Evolutionary conservation across 2,113 vertebrate genomes (phyloP), one percentile per base, ranked within the genome.

Genomic region (Platichthys stellatus): DNA sequence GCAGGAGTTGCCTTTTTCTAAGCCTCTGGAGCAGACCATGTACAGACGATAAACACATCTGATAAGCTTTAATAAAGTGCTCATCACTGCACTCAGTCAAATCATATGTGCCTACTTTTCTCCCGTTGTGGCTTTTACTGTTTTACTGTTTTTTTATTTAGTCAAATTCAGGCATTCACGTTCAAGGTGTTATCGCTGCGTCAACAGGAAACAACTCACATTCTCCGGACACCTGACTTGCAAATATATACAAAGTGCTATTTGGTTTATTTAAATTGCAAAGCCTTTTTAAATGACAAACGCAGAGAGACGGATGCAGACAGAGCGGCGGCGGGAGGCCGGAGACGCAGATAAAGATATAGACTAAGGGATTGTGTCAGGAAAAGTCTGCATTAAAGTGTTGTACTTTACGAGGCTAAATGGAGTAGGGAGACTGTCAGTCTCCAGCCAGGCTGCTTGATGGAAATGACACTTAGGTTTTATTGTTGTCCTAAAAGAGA

Each of bases 401-500:
- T 84, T 74, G 20, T 66, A 77, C 83, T 86, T 81, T 76, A 83
- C 78, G 72, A 86, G 83, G 84, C 43, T 87, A 83, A 83, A 87
- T 81, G 72, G 69, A 87, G 72, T 20, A 69, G 59, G 45, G 69
- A 76, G 70, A 69, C 80, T 84, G 82, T 89, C 83, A 83, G 67
- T 81, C 72, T 81, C 47, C 51, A 75, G 59, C 69, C 73, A 72
- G 62, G 72, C 74, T 49, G 40, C 43, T 82, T 87, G 86, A 88
- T 86, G 69, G 83, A 86, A 77, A 78, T 85, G 78, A 86, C 85
- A 75, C 84, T 68, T 68, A 15, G 63, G 38, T 24, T 66, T 90
- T 90, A 87, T 84, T 86, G 71, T 74, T 69, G 74, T 65, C 76
- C 67, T 88, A 70, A 84, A 86, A 83, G 69, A 82, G 79, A 87